These are phyloP conservation scores for Crocallis elinguaria DNA, from an alignment of 2,888 invertebrate genomes.

Conservation along the genomic window DNA sequence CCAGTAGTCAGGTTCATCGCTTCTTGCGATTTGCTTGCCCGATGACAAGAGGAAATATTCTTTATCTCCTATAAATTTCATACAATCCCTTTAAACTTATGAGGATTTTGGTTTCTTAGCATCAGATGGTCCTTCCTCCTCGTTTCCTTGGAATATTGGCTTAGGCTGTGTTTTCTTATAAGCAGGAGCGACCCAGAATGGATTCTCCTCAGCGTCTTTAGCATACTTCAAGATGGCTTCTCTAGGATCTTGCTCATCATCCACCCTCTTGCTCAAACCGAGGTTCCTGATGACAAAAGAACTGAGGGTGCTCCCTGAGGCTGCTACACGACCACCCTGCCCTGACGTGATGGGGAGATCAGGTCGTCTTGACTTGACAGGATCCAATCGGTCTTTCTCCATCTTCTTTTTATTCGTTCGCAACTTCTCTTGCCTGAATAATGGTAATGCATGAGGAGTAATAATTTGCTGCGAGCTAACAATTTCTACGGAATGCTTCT, in stretches of 20 bases:
- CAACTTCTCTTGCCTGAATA: constrained; percentile 96
- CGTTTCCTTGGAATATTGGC: constrained; percentile 89
- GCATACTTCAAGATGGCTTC: constrained; percentile 98
- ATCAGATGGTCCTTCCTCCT: constrained; percentile 79
- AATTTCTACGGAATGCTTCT: constrained; percentile 93
- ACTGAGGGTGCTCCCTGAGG: constrained; percentile 97
- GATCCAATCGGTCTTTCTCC: constrained; percentile 95
- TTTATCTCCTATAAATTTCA: background rate
- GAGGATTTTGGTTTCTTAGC: constrained; percentile 80
- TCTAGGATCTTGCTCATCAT: constrained; percentile 97
- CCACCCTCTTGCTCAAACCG: constrained; percentile 95
- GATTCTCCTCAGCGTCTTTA: constrained; percentile 97
- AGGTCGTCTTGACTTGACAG: constrained; percentile 92
- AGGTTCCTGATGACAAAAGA: constrained; percentile 98
- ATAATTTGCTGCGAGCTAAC: constrained; percentile 96
- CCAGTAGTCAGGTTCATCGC: no score
- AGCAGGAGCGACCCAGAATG: constrained; percentile 98
- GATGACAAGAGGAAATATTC: no score
- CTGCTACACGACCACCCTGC: constrained; percentile 96
- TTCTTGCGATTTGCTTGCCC: no score
- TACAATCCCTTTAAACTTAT: background rate
- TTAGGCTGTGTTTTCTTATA: constrained; percentile 95
- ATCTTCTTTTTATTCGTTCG: constrained; percentile 95
- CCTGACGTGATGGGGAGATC: constrained; percentile 95
- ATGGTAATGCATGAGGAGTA: constrained; percentile 97